These are phyloP conservation scores for Haemorhous mexicanus DNA, from an alignment of 2,113 vertebrate genomes.

Conservation along the genomic window DNA sequence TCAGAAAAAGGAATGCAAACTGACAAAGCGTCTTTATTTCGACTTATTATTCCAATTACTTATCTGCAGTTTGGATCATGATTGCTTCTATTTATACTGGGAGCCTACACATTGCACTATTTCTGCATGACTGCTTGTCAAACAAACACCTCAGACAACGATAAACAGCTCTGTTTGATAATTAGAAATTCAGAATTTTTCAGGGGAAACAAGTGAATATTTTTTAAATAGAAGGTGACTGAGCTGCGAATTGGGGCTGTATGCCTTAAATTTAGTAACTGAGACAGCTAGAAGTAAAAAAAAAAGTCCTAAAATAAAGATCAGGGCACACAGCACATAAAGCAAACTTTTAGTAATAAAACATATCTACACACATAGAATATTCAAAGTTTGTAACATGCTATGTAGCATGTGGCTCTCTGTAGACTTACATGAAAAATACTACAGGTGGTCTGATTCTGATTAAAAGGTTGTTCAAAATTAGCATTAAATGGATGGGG, in stretches of 20 bases:
- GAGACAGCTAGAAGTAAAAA: neutral
- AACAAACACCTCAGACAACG: constrained; percentile 56
- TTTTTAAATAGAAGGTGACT: constrained; percentile 30
- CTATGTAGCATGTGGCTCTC: neutral
- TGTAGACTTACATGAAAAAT: neutral
- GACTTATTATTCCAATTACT: constrained; percentile 67
- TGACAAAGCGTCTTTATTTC: constrained; percentile 65
- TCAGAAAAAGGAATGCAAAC: constrained; percentile 52
- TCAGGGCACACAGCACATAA: neutral
- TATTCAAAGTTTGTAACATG: neutral
- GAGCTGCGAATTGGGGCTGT: neutral
- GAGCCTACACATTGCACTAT: constrained; percentile 62
- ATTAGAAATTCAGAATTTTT: constrained; percentile 51
- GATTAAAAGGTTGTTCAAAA: neutral
- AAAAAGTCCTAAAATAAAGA: constrained; percentile 34
- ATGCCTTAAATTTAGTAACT: neutral
- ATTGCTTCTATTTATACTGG: constrained; percentile 63
- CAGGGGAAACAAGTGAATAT: constrained; percentile 1
- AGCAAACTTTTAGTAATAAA: constrained; percentile 1
- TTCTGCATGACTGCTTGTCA: constrained; percentile 68
- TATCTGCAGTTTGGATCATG: constrained; percentile 50
- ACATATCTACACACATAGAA: neutral
- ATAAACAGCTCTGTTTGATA: constrained; percentile 52
- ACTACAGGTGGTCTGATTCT: neutral
- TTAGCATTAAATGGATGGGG: neutral